Conservation (phyloP, 23 tunicate genomes). For the Ciona savignyi region DNA sequence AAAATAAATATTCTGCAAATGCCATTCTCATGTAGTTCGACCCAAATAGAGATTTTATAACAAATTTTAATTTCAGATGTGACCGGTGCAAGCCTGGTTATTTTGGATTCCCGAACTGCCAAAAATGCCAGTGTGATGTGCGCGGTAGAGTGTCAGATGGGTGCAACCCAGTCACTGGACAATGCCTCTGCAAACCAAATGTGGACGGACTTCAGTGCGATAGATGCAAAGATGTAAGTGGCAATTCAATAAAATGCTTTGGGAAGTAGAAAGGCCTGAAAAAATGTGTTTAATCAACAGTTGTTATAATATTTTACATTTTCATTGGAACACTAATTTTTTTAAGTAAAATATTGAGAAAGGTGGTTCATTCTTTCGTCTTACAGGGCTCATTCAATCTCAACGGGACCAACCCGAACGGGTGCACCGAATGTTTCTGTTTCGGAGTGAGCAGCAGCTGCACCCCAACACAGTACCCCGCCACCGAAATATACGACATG, state of each 20-base stretch:
- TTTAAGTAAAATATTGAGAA: not conserved
- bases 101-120: constrained; percentile 88
- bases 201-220: constrained; percentile 93
- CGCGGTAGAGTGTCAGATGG: constrained; percentile 68
- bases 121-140: constrained; percentile 69
- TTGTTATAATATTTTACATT: not conserved
- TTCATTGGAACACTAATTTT: not conserved
- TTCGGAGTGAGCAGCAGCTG: constrained; percentile 50
- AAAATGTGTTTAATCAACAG: not conserved
- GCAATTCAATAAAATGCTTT: not conserved
- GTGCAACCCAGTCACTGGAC: constrained; percentile 72
- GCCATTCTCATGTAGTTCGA: too few relatives aligned
- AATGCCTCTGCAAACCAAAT: constrained; percentile 89
- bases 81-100: constrained; percentile 86
- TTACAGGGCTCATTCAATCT: constrained; percentile 59
- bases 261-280: not conserved
- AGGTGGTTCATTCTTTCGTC: not conserved
- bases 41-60: not conserved
- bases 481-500: constrained; percentile 69
- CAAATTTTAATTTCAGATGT: constrained; percentile 33
- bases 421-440: constrained; percentile 89
- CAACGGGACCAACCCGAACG: constrained; percentile 57
- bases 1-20: not conserved
- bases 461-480: constrained; percentile 55
- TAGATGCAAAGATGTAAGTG: constrained; percentile 81